Evolutionary conservation across 2,888 invertebrate genomes (phyloP).

Genomic region (Pocota personata): DNA sequence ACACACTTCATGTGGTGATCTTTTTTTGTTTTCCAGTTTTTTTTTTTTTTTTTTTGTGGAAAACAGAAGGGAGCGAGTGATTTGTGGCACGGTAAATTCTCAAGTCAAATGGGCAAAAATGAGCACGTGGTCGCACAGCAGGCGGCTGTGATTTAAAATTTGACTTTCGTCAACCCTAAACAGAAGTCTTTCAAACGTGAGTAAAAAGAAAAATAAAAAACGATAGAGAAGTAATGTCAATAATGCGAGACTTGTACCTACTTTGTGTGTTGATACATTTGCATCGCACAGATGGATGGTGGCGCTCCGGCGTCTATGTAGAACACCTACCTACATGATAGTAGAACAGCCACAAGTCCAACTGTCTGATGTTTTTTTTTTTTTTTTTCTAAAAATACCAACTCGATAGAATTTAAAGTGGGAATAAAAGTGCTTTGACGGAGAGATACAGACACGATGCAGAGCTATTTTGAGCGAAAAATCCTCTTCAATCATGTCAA

Average conservation of each 20-base stretch:
- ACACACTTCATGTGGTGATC: constrained; percentile 44
- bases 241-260: background rate
- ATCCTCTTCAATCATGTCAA: constrained; percentile 45
- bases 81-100: constrained; percentile 70
- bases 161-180: constrained; percentile 52
- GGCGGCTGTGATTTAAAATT: constrained; percentile 51
- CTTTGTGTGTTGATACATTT: background rate
- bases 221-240: background rate
- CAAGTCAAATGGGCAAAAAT: constrained; percentile 66
- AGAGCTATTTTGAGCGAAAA: constrained; percentile 15
- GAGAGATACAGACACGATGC: background rate
- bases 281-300: constrained; percentile 18
- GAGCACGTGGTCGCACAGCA: constrained; percentile 72
- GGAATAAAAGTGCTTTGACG: constrained; percentile 10
- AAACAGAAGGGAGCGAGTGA: constrained; percentile 60
- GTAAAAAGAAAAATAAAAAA: background rate
- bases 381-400: constrained; percentile 32
- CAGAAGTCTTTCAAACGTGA: background rate
- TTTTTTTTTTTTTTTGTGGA: constrained; percentile 2
- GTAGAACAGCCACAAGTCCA: background rate
- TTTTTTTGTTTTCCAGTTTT: constrained; percentile 30
- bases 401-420: constrained; percentile 41
- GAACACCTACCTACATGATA: background rate
- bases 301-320: constrained; percentile 51
- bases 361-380: constrained; percentile 10